Evolutionary conservation across 2,113 vertebrate genomes (phyloP).

Genomic region (Psephotus haematonotus): DNA sequence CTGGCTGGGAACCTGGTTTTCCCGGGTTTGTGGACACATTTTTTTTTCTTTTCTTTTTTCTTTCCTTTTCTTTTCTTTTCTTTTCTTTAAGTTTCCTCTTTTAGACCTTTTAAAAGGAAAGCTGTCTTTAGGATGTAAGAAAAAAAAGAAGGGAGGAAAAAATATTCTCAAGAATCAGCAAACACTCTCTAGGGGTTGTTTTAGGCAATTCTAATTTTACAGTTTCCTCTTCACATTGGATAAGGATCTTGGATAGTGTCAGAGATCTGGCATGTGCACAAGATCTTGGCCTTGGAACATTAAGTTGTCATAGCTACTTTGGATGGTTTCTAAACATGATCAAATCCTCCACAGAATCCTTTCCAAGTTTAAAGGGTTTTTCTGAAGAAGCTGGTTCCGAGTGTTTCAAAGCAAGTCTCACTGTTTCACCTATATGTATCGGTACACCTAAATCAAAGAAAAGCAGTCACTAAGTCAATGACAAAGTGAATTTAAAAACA

Average conservation of each 20-base stretch:
- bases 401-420: neutral
- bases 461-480: neutral
- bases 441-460: neutral
- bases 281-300: neutral
- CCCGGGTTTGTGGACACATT: neutral
- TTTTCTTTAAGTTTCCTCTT: neutral
- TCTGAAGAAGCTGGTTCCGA: neutral
- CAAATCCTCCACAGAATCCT: neutral
- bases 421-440: neutral
- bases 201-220: slow-evolving; percentile 17
- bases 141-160: neutral
- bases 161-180: neutral
- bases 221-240: slow-evolving; percentile 47
- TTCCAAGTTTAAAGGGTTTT: slow-evolving; percentile 9
- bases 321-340: slow-evolving; percentile 52
- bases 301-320: slow-evolving; percentile 56
- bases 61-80: too few relatives aligned
- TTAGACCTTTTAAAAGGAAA: neutral
- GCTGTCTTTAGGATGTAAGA: neutral
- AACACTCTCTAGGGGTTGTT: slow-evolving; percentile 13
- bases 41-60: neutral
- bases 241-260: slow-evolving; percentile 54
- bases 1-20: neutral
- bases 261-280: slow-evolving; percentile 46
- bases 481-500: neutral